Percentiles rank a stretch among this genome's conserved stretches.
Conservation (phyloP, 2,797 vertebrate genomes). For the Rhynchonycteris naso region DNA sequence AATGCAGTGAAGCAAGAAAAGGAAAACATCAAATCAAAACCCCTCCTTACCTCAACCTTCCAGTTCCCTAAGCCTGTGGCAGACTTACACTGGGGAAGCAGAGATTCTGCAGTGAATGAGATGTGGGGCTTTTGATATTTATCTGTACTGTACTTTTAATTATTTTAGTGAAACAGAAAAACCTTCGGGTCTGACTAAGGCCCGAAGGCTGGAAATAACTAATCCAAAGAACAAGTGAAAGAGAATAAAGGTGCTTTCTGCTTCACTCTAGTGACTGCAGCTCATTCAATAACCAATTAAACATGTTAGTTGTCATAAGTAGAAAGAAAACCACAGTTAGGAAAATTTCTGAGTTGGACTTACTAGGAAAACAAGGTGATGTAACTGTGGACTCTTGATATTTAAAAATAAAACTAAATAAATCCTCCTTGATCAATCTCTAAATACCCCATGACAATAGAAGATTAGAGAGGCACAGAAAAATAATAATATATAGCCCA, state of each 20-base stretch:
- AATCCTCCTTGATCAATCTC: neutral
- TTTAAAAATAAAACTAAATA: neutral
- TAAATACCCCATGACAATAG: neutral
- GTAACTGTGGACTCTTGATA: neutral
- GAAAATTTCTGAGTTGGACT: neutral
- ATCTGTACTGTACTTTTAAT: neutral
- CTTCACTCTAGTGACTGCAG: neutral
- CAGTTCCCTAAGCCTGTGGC: neutral
- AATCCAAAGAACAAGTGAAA: neutral
- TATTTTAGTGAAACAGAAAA: slow-evolving; percentile 1
- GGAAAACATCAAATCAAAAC: neutral
- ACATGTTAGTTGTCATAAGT: neutral
- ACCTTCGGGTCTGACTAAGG: neutral
- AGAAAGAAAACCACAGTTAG: neutral
- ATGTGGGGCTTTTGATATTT: neutral
- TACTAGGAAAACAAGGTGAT: neutral
- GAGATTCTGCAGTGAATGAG: neutral
- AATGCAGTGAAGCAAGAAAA: neutral
- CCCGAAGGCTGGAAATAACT: neutral
- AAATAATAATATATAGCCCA: neutral
- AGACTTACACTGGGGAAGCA: neutral
- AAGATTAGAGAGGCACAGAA: neutral
- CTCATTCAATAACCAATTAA: slow-evolving; percentile 46
- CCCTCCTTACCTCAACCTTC: neutral
- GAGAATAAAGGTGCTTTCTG: slow-evolving; percentile 8